Evolutionary conservation across 2,797 vertebrate genomes (phyloP).

Genomic region (Malacoctenus gilli): DNA sequence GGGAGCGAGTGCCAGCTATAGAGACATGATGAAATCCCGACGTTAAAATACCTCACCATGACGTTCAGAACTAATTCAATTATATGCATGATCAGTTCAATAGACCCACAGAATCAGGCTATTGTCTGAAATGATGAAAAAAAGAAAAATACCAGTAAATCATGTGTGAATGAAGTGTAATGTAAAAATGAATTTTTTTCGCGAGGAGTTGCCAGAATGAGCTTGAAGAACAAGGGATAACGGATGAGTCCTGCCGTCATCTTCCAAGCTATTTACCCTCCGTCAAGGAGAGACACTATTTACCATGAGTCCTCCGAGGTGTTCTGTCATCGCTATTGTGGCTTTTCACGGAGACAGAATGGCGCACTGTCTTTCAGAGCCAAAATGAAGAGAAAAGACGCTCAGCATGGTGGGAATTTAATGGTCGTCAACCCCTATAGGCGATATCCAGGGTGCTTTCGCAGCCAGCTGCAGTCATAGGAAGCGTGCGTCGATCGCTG

Average conservation of each 20-base stretch:
- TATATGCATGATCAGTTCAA: conserved; percentile 76
- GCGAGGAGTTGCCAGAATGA: conserved; percentile 52
- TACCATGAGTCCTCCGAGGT: conserved; percentile 36
- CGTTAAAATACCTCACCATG: conserved; percentile 69
- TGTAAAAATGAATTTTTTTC: conserved; percentile 60
- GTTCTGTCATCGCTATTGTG: conserved; percentile 2
- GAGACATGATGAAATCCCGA: conserved; percentile 64
- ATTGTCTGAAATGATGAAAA: conserved; percentile 69
- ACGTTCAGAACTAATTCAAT: conserved; percentile 77
- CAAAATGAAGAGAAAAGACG: too few relatives aligned
- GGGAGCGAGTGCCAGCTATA: conserved; percentile 51
- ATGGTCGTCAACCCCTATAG: too few relatives aligned
- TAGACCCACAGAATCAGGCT: conserved; percentile 72
- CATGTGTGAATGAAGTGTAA: conserved; percentile 66
- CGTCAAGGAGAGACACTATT: conserved; percentile 34
- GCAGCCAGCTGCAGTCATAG: background rate
- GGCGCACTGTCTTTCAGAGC: background rate
- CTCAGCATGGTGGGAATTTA: conserved; percentile 15
- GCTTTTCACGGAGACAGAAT: conserved; percentile 15
- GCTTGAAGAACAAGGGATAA: conserved; percentile 46
- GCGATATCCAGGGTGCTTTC: background rate
- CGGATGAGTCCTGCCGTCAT: conserved; percentile 41
- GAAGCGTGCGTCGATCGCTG: background rate
- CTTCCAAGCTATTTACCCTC: conserved; percentile 48
- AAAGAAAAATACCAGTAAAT: conserved; percentile 67